phyloP scores from a whole-genome alignment of 1,140 invertebrate genomes.

The Coboldia fuscipes region DNA sequence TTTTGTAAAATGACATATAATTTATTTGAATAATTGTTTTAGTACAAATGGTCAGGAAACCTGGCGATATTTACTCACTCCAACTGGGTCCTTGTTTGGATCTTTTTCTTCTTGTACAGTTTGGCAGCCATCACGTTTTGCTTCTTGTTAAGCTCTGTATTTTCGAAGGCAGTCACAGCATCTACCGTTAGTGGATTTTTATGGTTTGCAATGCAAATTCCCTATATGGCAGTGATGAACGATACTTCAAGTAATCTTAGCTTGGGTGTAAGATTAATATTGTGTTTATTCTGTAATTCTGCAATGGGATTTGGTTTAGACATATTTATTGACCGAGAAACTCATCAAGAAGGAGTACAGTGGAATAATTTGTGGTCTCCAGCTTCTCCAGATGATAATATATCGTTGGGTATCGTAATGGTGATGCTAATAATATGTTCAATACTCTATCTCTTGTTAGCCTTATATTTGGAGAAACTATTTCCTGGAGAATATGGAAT shows the following conservation, averaged over 20 bases:
- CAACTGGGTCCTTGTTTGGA: slow-evolving; percentile 22
- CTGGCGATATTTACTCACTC: slow-evolving; percentile 15
- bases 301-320: slow-evolving; percentile 51
- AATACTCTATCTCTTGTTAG: slow-evolving; percentile 35
- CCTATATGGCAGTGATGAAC: too few relatives aligned
- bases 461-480: slow-evolving; percentile 47
- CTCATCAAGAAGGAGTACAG: slow-evolving; percentile 29
- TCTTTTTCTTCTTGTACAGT: slow-evolving; percentile 28
- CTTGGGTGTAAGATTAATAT: neutral
- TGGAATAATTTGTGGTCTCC: slow-evolving; percentile 42
- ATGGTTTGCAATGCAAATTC: neutral
- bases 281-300: slow-evolving; percentile 27
- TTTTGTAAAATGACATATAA: too few relatives aligned
- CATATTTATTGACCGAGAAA: slow-evolving; percentile 38
- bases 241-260: neutral
- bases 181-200: slow-evolving; percentile 14
- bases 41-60: slow-evolving; percentile 7
- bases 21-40: too few relatives aligned
- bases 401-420: slow-evolving; percentile 36
- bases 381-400: slow-evolving; percentile 40
- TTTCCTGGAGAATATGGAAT: slow-evolving; percentile 42
- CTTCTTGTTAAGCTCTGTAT: slow-evolving; percentile 40
- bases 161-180: slow-evolving; percentile 27
- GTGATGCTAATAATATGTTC: slow-evolving; percentile 37
- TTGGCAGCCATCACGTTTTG: slow-evolving; percentile 30